Conservation (phyloP, 2,113 vertebrate genomes). For the Chaetodon trifascialis region DNA sequence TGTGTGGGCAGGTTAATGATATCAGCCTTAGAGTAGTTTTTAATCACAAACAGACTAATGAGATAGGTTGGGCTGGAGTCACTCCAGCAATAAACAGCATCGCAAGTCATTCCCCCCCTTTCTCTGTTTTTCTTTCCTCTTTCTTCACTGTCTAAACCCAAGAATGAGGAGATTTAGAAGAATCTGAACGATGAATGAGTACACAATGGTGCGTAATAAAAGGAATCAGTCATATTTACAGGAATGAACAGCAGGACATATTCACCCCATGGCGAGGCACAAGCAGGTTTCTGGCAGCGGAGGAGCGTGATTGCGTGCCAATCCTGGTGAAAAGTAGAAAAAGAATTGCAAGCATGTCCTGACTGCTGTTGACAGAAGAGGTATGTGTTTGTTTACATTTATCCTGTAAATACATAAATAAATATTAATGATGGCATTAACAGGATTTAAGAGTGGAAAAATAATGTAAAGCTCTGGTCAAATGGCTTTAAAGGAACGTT, state of each 20-base stretch:
- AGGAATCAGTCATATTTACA: conserved; percentile 67
- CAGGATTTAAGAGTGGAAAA: conserved; percentile 1
- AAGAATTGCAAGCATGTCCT: conserved; percentile 13
- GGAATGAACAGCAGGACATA: conserved; percentile 57
- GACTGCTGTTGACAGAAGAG: conserved; percentile 23
- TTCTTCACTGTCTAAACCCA: conserved; percentile 34
- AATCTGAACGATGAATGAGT: conserved; percentile 25
- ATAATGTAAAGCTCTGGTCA: background rate
- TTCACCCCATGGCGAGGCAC: conserved; percentile 47
- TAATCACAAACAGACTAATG: conserved; percentile 76
- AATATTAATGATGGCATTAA: conserved; percentile 1
- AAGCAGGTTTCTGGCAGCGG: conserved; percentile 43
- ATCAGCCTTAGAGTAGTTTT: conserved; percentile 69
- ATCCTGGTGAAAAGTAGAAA: background rate
- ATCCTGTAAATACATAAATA: background rate
- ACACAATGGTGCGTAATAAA: conserved; percentile 55
- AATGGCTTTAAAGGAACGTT: conserved; percentile 25
- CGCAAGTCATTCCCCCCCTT: background rate
- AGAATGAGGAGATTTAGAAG: conserved; percentile 40
- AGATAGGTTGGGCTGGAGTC: conserved; percentile 62
- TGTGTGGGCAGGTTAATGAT: conserved; percentile 78
- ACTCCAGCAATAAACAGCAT: conserved; percentile 58
- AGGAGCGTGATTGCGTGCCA: conserved; percentile 22
- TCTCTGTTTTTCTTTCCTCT: background rate
- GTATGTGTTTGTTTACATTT: conserved; percentile 36